A percentile compares a stretch with the other conserved stretches of the same genome.
These are phyloP conservation scores for Tethya wilhelma DNA, from an alignment of 37 sponge, comb jelly and placozoan genomes.

Conservation along the genomic window DNA sequence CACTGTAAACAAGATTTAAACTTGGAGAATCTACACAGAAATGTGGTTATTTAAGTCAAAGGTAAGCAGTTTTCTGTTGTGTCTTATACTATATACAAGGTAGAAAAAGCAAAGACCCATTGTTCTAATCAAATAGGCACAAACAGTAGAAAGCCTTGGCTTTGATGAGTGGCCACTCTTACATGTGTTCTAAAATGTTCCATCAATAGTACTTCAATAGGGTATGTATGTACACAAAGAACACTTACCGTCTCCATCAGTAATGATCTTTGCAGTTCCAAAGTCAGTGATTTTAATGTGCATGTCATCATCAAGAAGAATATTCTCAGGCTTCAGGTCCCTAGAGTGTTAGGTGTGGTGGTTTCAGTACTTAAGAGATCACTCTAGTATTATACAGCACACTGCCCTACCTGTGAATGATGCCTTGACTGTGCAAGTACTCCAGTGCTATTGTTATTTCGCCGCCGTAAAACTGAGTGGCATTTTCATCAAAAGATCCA, in stretches of 20 bases:
- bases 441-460: conserved; percentile 94
- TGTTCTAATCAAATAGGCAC: too few relatives aligned
- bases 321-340: conserved; percentile 97
- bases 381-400: neutral
- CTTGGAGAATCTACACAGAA: neutral
- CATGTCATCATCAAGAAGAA: conserved; percentile 85
- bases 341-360: conserved; percentile 23
- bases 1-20: neutral
- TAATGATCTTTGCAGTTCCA: conserved; percentile 89
- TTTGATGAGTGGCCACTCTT: too few relatives aligned
- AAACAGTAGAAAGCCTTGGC: too few relatives aligned
- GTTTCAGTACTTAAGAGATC: neutral
- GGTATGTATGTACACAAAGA: neutral
- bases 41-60: neutral
- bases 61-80: neutral
- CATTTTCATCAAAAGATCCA: conserved; percentile 89
- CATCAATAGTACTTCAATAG: neutral
- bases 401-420: conserved; percentile 83
- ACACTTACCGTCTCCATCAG: conserved; percentile 63
- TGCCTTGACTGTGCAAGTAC: conserved; percentile 80
- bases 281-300: conserved; percentile 96
- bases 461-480: conserved; percentile 86
- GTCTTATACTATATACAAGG: neutral
- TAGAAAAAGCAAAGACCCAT: too few relatives aligned
- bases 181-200: neutral